phyloP scores from a whole-genome alignment of 2,888 invertebrate species.

The Agriopis marginaria region DNA sequence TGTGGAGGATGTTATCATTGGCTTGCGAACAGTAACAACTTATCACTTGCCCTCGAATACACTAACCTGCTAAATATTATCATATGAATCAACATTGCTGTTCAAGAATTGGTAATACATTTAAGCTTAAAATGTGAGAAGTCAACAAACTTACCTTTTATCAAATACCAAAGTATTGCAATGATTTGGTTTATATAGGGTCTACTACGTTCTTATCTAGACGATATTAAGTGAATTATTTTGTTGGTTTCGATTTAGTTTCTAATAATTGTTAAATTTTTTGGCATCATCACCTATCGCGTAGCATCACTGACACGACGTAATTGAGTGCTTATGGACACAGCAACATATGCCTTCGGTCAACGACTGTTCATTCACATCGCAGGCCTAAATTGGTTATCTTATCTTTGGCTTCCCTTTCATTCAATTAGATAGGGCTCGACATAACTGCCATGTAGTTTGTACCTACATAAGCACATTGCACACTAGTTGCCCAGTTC shows the following conservation, averaged over 20 bases:
- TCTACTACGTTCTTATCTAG: too few relatives aligned
- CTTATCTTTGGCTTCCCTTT: slow-evolving; percentile 77
- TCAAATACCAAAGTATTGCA: too few relatives aligned
- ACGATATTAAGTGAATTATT: too few relatives aligned
- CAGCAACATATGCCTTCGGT: slow-evolving; percentile 61
- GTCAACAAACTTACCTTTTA: too few relatives aligned
- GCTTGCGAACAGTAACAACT: slow-evolving; percentile 44
- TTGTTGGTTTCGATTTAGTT: neutral
- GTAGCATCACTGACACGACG: slow-evolving; percentile 21
- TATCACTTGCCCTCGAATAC: slow-evolving; percentile 45
- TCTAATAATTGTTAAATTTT: neutral
- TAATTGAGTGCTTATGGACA: slow-evolving; percentile 43
- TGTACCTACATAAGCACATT: neutral
- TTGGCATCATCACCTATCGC: slow-evolving; percentile 22
- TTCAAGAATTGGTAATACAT: neutral
- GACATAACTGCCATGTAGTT: slow-evolving; percentile 33
- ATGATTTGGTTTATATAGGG: too few relatives aligned
- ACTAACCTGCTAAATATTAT: slow-evolving; percentile 2
- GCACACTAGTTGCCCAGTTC: too few relatives aligned
- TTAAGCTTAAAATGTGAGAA: too few relatives aligned
- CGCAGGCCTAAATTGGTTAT: slow-evolving; percentile 69
- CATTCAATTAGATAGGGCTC: slow-evolving; percentile 62
- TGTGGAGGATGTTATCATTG: slow-evolving; percentile 41
- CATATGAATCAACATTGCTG: slow-evolving; percentile 9
- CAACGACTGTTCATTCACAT: slow-evolving; percentile 69